Evolutionary conservation across 2,888 invertebrate genomes (phyloP).

Genomic region (Rhogogaster chlorosoma): DNA sequence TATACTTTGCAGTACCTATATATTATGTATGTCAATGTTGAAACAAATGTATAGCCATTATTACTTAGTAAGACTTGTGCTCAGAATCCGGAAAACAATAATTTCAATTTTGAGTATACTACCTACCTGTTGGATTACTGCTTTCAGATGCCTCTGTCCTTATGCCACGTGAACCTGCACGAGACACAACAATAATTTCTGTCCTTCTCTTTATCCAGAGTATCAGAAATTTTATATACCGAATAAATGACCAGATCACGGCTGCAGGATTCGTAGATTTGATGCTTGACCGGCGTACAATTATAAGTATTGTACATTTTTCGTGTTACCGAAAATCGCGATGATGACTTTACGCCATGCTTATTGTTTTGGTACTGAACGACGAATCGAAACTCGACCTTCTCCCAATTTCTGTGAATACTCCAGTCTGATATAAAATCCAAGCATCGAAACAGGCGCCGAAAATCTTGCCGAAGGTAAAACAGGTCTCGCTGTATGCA

Average conservation of each 20-base stretch:
- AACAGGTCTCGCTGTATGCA: background rate
- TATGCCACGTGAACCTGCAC: background rate
- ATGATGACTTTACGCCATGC: background rate
- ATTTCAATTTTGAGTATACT: background rate
- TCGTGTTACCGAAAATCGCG: background rate
- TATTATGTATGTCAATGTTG: too few relatives aligned
- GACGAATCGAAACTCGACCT: background rate
- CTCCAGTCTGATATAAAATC: background rate
- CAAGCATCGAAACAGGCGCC: background rate
- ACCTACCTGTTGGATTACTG: background rate
- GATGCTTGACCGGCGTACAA: background rate
- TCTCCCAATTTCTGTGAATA: background rate
- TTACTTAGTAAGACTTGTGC: background rate
- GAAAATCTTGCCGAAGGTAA: background rate
- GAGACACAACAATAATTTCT: background rate
- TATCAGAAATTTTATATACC: background rate
- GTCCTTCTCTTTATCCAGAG: background rate
- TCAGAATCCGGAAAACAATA: background rate
- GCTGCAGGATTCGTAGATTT: background rate
- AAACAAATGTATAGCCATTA: too few relatives aligned
- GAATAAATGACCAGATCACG: background rate
- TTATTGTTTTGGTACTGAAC: background rate
- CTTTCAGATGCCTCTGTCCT: background rate
- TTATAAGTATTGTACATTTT: background rate
- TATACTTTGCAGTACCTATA: background rate